Percentiles rank a stretch among this genome's conserved stretches.
phyloP scores from a whole-genome alignment of 2,888 invertebrate species.

The Heliconius aoede region DNA sequence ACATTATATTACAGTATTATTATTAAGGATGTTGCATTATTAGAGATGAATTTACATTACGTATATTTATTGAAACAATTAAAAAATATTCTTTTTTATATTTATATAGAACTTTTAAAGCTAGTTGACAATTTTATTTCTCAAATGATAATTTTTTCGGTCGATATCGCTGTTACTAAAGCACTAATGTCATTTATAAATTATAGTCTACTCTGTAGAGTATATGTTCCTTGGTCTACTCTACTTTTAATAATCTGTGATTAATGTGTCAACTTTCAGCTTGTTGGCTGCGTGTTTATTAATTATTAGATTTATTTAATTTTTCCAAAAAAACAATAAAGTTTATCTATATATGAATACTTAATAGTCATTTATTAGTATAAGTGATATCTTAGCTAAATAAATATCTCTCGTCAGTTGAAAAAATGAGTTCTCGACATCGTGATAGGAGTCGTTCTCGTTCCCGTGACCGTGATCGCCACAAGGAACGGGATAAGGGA shows the following conservation, averaged over 20 bases:
- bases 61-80: too few relatives aligned
- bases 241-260: conserved; percentile 4
- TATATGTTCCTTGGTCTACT: too few relatives aligned
- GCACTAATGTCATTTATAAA: too few relatives aligned
- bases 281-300: conserved; percentile 20
- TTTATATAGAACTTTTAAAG: neutral
- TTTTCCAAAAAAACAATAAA: neutral
- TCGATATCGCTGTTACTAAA: neutral
- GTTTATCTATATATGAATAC: neutral
- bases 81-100: neutral
- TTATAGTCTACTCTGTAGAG: too few relatives aligned
- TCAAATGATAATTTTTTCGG: neutral
- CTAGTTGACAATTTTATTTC: neutral
- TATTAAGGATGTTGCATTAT: too few relatives aligned
- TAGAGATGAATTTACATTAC: too few relatives aligned
- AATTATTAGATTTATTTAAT: neutral
- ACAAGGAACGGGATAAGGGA: conserved; percentile 64
- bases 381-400: neutral
- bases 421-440: conserved; percentile 81
- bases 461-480: conserved; percentile 68
- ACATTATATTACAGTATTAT: too few relatives aligned
- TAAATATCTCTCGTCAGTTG: neutral
- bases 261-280: conserved; percentile 8
- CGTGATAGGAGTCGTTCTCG: conserved; percentile 80
- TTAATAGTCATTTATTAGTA: neutral